A percentile compares a stretch with the other conserved stretches of the same genome.
Conservation (phyloP, 2,888 invertebrate species). For the Heliconius cydno region DNA sequence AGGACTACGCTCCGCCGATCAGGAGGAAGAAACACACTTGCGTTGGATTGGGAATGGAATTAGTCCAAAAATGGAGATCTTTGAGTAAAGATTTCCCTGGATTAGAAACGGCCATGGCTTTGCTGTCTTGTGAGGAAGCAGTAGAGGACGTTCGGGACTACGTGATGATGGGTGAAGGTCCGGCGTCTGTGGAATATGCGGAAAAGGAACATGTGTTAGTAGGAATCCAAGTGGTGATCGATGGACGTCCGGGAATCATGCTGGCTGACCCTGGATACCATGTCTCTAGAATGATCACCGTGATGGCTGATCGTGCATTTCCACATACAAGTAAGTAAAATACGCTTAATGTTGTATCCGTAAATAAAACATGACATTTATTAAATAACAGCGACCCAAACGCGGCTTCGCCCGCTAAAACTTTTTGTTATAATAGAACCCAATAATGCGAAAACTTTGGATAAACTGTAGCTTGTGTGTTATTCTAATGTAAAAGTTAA, state of each 20-base stretch:
- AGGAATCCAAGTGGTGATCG: constrained; percentile 88
- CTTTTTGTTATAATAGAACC: too few relatives aligned
- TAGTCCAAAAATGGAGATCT: constrained; percentile 85
- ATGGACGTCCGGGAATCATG: constrained; percentile 89
- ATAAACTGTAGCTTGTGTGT: too few relatives aligned
- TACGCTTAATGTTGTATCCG: neutral
- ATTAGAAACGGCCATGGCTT: constrained; percentile 82
- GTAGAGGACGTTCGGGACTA: constrained; percentile 84
- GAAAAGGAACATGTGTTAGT: constrained; percentile 96
- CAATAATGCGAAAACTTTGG: too few relatives aligned
- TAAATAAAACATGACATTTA: neutral
- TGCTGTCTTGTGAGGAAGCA: constrained; percentile 95
- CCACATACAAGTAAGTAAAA: constrained; percentile 90
- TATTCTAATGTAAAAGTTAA: too few relatives aligned
- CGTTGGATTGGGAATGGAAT: constrained; percentile 92
- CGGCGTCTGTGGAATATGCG: constrained; percentile 84
- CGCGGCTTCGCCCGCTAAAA: too few relatives aligned
- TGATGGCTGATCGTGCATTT: constrained; percentile 92
- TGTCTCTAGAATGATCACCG: constrained; percentile 91
- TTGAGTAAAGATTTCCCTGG: constrained; percentile 86
- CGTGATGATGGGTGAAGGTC: constrained; percentile 81
- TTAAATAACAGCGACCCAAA: too few relatives aligned
- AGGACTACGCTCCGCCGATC: constrained; percentile 90
- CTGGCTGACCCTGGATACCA: constrained; percentile 96
- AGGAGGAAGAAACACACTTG: constrained; percentile 92